These are phyloP conservation scores for Brachymystax lenok DNA, from an alignment of 2,797 vertebrate genomes.

Conservation along the genomic window DNA sequence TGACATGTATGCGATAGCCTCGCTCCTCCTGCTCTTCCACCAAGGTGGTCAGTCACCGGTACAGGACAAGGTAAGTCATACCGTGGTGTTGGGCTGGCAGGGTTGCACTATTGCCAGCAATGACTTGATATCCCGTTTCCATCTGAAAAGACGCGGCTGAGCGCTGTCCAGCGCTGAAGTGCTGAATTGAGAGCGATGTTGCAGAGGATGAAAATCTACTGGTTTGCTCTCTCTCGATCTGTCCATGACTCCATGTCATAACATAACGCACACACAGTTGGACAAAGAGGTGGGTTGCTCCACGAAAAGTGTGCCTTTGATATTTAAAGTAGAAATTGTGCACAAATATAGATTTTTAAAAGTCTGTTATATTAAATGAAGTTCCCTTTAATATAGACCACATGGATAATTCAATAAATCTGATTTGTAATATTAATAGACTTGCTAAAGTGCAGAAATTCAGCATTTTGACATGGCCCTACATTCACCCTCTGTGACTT, in stretches of 20 bases:
- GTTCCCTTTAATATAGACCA: too few relatives aligned
- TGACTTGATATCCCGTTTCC: not conserved
- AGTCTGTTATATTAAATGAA: too few relatives aligned
- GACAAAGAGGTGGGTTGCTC: not conserved
- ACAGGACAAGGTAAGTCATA: conserved; percentile 10
- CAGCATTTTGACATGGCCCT: too few relatives aligned
- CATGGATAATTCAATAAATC: too few relatives aligned
- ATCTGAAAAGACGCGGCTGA: not conserved
- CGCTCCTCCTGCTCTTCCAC: not conserved
- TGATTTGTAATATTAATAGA: too few relatives aligned
- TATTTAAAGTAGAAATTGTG: too few relatives aligned
- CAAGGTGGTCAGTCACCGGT: conserved; percentile 5
- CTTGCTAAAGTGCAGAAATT: too few relatives aligned
- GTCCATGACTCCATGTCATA: not conserved
- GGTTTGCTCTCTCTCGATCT: not conserved
- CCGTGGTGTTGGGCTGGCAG: not conserved
- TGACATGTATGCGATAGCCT: not conserved
- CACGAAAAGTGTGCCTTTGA: too few relatives aligned
- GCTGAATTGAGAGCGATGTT: conserved; percentile 17
- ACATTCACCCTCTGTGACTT: too few relatives aligned
- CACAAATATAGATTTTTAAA: too few relatives aligned
- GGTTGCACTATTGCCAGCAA: not conserved
- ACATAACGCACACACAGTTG: not conserved
- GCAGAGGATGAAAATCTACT: not conserved
- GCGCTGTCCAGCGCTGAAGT: conserved; percentile 31